A percentile compares a stretch with the other conserved stretches of the same genome.
Evolutionary conservation across 2,888 invertebrate species (phyloP).

Genomic region (Orthosia cruda): DNA sequence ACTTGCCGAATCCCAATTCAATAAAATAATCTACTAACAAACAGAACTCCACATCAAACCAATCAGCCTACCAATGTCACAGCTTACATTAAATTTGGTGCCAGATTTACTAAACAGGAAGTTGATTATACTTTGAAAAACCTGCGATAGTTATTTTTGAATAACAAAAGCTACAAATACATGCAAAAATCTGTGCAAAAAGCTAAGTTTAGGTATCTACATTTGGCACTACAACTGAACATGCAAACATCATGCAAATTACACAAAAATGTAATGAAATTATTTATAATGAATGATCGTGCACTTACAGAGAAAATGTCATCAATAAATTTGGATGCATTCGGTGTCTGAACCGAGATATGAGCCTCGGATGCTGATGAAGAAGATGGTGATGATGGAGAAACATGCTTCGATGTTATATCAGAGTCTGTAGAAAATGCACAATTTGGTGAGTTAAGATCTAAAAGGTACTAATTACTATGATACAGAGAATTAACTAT

Average conservation of each 20-base stretch:
- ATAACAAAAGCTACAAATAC: too few species aligned
- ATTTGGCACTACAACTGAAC: background rate
- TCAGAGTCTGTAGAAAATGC: constrained; percentile 78
- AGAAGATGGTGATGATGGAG: constrained; percentile 79
- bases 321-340: constrained; percentile 85
- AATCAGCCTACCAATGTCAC: constrained; percentile 2
- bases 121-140: too few species aligned
- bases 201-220: background rate
- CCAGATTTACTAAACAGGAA: background rate
- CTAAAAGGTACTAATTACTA: background rate
- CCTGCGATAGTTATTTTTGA: too few species aligned
- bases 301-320: constrained; percentile 90
- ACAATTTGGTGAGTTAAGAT: constrained; percentile 24
- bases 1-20: background rate
- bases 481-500: background rate
- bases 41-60: background rate
- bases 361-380: constrained; percentile 83
- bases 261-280: constrained; percentile 8
- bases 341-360: constrained; percentile 87
- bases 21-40: background rate
- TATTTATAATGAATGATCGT: constrained; percentile 64
- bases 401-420: constrained; percentile 82
- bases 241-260: constrained; percentile 17
- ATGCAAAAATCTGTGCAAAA: background rate
- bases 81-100: background rate